Evolutionary conservation across 2,888 invertebrate genomes (phyloP).

Genomic region (Camptogramma bilineatum): DNA sequence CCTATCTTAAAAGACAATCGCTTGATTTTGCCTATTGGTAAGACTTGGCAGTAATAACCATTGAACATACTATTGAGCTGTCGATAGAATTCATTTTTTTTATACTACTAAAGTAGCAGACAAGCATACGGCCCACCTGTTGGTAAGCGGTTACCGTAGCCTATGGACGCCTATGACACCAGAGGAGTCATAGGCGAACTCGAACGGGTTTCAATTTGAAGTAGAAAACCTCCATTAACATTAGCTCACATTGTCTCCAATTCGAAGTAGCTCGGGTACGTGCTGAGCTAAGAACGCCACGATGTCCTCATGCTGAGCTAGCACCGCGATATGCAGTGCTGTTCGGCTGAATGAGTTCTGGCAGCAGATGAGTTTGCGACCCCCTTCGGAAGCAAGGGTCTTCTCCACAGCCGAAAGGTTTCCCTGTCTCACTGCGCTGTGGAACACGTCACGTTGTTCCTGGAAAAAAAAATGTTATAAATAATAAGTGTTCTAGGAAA

Average conservation of each 20-base stretch:
- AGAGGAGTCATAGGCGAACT: too few relatives aligned
- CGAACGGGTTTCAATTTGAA: too few relatives aligned
- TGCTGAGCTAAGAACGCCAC: conserved; percentile 90
- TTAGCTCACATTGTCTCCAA: conserved; percentile 96
- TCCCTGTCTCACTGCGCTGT: conserved; percentile 88
- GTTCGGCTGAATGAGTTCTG: conserved; percentile 91
- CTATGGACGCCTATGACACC: too few relatives aligned
- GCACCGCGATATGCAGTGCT: conserved; percentile 93
- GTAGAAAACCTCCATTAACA: too few relatives aligned
- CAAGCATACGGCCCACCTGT: too few relatives aligned
- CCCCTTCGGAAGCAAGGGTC: conserved; percentile 82
- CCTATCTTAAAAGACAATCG: too few relatives aligned
- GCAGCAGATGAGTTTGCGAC: conserved; percentile 69
- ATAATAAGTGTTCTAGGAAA: not conserved
- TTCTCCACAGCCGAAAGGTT: conserved; percentile 86
- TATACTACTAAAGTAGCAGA: too few relatives aligned
- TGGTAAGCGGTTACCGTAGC: too few relatives aligned
- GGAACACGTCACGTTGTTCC: conserved; percentile 92
- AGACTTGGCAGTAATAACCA: too few relatives aligned
- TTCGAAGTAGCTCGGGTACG: conserved; percentile 89
- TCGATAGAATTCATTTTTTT: too few relatives aligned
- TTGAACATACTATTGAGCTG: too few relatives aligned
- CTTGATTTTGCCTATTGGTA: too few relatives aligned
- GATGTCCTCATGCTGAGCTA: conserved; percentile 93
- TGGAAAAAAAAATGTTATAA: conserved; percentile 53